These are phyloP conservation scores for Trachymyrmex cornetzi DNA, from an alignment of 1,140 invertebrate species.

Conservation along the genomic window DNA sequence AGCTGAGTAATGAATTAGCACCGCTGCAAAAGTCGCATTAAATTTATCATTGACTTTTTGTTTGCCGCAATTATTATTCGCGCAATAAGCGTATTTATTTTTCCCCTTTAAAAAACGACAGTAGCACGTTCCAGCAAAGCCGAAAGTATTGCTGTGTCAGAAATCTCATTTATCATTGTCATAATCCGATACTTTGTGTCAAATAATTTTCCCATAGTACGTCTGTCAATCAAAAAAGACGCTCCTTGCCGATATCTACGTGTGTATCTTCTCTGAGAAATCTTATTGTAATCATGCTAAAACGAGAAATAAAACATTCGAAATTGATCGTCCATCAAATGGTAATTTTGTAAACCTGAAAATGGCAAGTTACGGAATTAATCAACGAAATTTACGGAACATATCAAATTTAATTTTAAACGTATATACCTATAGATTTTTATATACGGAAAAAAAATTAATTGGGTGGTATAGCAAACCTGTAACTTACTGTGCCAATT, in stretches of 20 bases:
- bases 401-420: background rate
- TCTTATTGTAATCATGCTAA: conserved; percentile 29
- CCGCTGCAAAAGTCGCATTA: background rate
- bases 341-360: background rate
- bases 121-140: background rate
- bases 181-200: background rate
- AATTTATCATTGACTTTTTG: conserved; percentile 1
- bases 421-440: background rate
- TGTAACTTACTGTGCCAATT: too few species aligned
- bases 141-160: conserved; percentile 14
- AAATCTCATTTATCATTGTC: conserved; percentile 26
- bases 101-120: background rate
- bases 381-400: background rate
- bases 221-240: conserved; percentile 16
- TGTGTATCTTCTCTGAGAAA: background rate
- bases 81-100: background rate
- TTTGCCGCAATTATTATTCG: background rate
- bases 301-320: background rate
- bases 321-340: background rate
- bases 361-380: background rate
- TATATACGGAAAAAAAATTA: too few species aligned
- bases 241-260: background rate
- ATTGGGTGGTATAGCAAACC: too few species aligned
- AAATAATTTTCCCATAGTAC: background rate
- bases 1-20: background rate